Percentiles rank a stretch among this genome's conserved stretches.
These are phyloP conservation scores for Acronicta psi DNA, from an alignment of 2,888 invertebrate genomes.

Conservation along the genomic window DNA sequence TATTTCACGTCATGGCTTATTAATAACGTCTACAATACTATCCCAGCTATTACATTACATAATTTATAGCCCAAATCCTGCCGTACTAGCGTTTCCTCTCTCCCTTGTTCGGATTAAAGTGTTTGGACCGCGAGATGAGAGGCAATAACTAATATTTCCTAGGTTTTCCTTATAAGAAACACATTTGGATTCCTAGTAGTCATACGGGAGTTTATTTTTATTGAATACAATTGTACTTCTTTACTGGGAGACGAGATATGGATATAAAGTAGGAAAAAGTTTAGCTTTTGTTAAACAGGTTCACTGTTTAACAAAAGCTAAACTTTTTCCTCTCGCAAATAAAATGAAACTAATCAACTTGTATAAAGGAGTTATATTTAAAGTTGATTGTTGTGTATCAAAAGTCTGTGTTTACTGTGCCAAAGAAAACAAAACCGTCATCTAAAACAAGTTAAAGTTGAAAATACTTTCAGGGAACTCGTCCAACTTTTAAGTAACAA, in stretches of 20 bases:
- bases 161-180: slow-evolving; percentile 47
- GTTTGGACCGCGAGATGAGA: slow-evolving; percentile 46
- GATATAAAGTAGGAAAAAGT: slow-evolving; percentile 22
- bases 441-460: slow-evolving; percentile 19
- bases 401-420: slow-evolving; percentile 9
- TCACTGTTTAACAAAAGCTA: slow-evolving; percentile 12
- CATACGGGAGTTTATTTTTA: slow-evolving; percentile 40
- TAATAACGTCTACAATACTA: slow-evolving; percentile 73
- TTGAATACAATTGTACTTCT: slow-evolving; percentile 42
- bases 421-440: slow-evolving; percentile 18
- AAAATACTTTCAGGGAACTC: slow-evolving; percentile 52
- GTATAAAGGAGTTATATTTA: background rate
- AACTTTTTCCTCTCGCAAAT: background rate
- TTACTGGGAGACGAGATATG: slow-evolving; percentile 22
- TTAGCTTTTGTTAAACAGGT: too few species aligned
- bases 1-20: slow-evolving; percentile 75
- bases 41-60: slow-evolving; percentile 64
- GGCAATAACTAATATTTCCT: slow-evolving; percentile 54
- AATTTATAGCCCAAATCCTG: slow-evolving; percentile 68
- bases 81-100: slow-evolving; percentile 39
- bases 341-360: slow-evolving; percentile 23
- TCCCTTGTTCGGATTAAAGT: slow-evolving; percentile 43
- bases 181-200: slow-evolving; percentile 52
- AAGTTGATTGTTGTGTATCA: slow-evolving; percentile 10
- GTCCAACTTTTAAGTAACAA: slow-evolving; percentile 56